Evolutionary conservation across 2,797 vertebrate species (phyloP).

Genomic region (Epinephelus coioides): DNA sequence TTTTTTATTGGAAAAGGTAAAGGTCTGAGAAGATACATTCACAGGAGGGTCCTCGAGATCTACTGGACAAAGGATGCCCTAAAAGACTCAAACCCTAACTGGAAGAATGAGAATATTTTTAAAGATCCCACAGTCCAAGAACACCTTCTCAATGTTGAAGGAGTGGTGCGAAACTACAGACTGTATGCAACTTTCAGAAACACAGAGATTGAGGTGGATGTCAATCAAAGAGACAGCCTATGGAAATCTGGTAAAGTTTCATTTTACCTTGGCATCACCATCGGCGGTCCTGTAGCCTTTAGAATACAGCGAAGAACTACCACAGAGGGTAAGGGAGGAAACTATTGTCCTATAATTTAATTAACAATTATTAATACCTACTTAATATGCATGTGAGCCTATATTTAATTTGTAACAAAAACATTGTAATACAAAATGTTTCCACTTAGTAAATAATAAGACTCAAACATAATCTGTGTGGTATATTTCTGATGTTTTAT

Average conservation of each 20-base stretch:
- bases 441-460: too few species aligned
- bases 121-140: neutral
- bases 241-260: neutral
- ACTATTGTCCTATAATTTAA: too few species aligned
- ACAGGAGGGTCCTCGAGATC: neutral
- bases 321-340: too few species aligned
- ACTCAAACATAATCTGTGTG: too few species aligned
- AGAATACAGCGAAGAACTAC: too few species aligned
- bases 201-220: neutral
- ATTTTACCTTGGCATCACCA: constrained; percentile 60
- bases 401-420: too few species aligned
- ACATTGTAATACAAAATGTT: too few species aligned
- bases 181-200: neutral
- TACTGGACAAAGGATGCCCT: too few species aligned
- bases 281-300: constrained; percentile 61
- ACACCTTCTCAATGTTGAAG: constrained; percentile 22
- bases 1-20: constrained; percentile 48
- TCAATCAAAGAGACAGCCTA: neutral
- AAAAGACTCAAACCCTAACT: neutral
- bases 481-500: too few species aligned
- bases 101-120: constrained; percentile 31
- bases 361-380: too few species aligned
- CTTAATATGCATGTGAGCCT: too few species aligned
- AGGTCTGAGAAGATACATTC: constrained; percentile 31
- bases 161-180: constrained; percentile 18